These are phyloP conservation scores for Margaritifera margaritifera DNA, from an alignment of 2,888 invertebrate species.

Conservation along the genomic window DNA sequence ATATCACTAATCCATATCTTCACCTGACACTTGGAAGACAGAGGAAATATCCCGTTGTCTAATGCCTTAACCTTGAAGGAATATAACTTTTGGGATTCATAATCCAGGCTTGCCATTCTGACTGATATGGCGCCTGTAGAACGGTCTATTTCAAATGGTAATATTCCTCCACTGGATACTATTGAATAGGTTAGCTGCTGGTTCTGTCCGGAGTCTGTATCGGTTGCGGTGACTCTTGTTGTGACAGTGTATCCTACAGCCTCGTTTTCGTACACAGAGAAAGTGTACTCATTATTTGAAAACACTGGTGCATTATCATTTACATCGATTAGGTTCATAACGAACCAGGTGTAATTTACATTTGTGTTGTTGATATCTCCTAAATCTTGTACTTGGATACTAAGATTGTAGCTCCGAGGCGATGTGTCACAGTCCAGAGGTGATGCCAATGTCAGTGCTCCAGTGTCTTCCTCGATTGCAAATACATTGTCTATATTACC, in stretches of 20 bases:
- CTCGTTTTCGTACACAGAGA: constrained; percentile 45
- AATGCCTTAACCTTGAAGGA: constrained; percentile 44
- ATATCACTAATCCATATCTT: constrained; percentile 47
- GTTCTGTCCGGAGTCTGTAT: constrained; percentile 45
- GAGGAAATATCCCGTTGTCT: constrained; percentile 48
- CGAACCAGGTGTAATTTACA: constrained; percentile 9
- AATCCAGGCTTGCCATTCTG: constrained; percentile 41
- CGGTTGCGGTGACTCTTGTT: constrained; percentile 29
- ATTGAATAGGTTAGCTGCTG: constrained; percentile 48
- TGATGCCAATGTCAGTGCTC: constrained; percentile 48
- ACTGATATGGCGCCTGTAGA: constrained; percentile 47
- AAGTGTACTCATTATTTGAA: constrained; percentile 30
- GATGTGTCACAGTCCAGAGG: constrained; percentile 56
- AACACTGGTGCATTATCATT: constrained; percentile 55
- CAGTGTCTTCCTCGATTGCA: constrained; percentile 39
- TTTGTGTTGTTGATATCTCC: constrained; percentile 16
- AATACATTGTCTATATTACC: constrained; percentile 35
- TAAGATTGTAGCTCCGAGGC: constrained; percentile 32
- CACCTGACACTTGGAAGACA: constrained; percentile 45
- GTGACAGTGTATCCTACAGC: constrained; percentile 21
- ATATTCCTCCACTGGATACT: constrained; percentile 38
- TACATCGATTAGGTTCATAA: constrained; percentile 40
- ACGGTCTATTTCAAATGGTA: constrained; percentile 48
- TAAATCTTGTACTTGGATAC: constrained; percentile 46
- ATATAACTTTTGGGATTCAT: constrained; percentile 49